These are phyloP conservation scores for Lasaia peninsularis DNA, from an alignment of 1,140 invertebrate genomes.

Conservation along the genomic window DNA sequence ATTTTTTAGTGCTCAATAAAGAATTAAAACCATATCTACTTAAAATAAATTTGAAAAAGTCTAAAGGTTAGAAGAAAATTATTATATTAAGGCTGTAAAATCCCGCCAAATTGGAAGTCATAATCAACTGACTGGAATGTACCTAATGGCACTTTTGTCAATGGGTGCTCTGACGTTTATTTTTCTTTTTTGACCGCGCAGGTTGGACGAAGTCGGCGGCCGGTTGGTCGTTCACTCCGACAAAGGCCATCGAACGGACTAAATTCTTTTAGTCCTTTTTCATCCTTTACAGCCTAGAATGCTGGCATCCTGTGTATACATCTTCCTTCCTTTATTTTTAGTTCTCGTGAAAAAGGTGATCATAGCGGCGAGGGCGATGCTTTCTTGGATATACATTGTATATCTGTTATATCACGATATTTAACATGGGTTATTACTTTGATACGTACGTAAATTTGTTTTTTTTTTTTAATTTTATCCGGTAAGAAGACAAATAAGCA, in stretches of 20 bases:
- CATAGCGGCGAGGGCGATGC: conserved; percentile 55
- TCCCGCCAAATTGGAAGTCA: background rate
- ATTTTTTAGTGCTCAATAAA: no score
- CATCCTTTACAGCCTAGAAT: conserved; percentile 55
- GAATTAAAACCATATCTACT: no score
- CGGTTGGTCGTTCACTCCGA: conserved; percentile 50
- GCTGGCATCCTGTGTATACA: conserved; percentile 48
- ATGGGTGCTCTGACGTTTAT: conserved; percentile 40
- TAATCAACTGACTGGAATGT: conserved; percentile 36
- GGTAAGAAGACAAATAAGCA: no score
- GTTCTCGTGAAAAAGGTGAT: conserved; percentile 60
- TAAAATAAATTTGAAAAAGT: no score
- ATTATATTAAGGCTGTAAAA: background rate
- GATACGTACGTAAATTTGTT: no score
- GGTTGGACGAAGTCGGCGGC: conserved; percentile 38
- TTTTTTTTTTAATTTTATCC: no score
- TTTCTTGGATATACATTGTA: conserved; percentile 56
- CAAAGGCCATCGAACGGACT: conserved; percentile 52
- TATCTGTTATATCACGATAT: conserved; percentile 73
- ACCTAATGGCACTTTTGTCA: conserved; percentile 52
- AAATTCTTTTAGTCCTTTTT: conserved; percentile 60
- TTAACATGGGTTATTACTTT: conserved; percentile 44
- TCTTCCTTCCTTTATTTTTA: conserved; percentile 71
- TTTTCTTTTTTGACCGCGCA: conserved; percentile 42
- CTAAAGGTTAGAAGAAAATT: background rate